Base-by-base conservation (phyloP, 2,888 invertebrate species). In the Limnephilus auricula region DNA sequence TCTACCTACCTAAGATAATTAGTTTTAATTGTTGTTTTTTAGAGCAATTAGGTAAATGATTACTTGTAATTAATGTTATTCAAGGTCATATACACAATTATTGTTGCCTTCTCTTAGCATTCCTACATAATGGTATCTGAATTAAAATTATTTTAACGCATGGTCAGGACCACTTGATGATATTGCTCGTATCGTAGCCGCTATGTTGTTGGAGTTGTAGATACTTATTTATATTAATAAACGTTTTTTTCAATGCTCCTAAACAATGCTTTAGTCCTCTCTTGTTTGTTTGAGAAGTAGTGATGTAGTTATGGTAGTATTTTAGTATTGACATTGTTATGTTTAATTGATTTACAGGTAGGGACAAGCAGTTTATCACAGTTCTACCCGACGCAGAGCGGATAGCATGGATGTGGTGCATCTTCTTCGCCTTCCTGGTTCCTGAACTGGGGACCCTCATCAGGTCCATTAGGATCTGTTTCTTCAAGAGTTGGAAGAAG, bases 351-450 rank as follows among this genome's bases (percentile, higher is more conserved):
- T 80, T 65, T 78, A 92, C 95, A 98, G 98, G 98, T 96, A 97
- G 98, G 94, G 98, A 98, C 95, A 98, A 98, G 95, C 97, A 97
- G 95, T 99, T 98, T 94, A 96, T 97, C 94, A 98, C 98, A 13
- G 97, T 96, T 93, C 95, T 99, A 93, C 98, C 98, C 37, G 97
- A 98, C 93, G 97, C 97, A 93, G 99, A 99, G 95, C 97, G 98
- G 90, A 97, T 99, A 93, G 98, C 98, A 86, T 99, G 99, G 99
- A 98, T 98, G 95, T 99, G 99, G 99, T 98, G 98, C 92, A 95
- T 99, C 89, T 95, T 99, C 90, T 97, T 99, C 93, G 98, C 98
- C 3, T 98, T 98, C 94, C 97, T 98, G 79, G 97, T 99, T 89
- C 99, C 99, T 0, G 99, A 99, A 95, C 95, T 98, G 91, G 98